Base-by-base conservation (phyloP, 2,113 vertebrate genomes). In the Isurus oxyrinchus region DNA sequence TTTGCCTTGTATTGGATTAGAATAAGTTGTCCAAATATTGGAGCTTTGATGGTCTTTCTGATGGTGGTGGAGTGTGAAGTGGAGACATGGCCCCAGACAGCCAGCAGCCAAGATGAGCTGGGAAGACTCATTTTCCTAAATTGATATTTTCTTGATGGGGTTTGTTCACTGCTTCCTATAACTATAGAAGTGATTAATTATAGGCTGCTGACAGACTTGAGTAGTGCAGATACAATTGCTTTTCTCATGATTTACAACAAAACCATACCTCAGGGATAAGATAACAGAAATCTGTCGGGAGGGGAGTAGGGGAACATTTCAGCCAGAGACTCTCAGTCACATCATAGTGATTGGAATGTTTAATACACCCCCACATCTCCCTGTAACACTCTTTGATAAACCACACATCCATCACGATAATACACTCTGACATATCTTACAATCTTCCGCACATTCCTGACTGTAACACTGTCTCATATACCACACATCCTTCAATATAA, bases 171-270 rank as follows among this genome's bases (percentile, higher is more conserved):
- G 40, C 21, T 88, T 88, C 53, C 49, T 55, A 88, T 88, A 88
- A 88, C 86, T 88, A 31, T 23, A 88, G 49, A 88, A 88, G 86
- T 88, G 53, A 88, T 88, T 88, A 88, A 88, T 88, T 88, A 55
- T 88, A 88, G 86, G 44, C 53, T 88, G 44, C 49, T 88, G 86
- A 88, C 86, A 88, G 86, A 27, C 10, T 88, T 53, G 23, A 27
- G 49, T 55, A 55, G 53, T 31, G 53, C 44, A 88, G 44, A 53
- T 88, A 55, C 86, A 88, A 55, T 88, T 88, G 86, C 2, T 53
- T 55, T 88, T 55, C 23, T 88, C 53, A 55, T 88, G 44, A 27
- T 88, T 53, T 88, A 88, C 25, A 55, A 88, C 86, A 88, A 88
- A 55, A 88, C 81, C 5, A 5, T 49, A 84, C 81, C 81, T 84